Percentiles rank a stretch among this genome's conserved stretches.
phyloP scores from a whole-genome alignment of 1,140 invertebrate genomes.

The Drosophila nebulosa region DNA sequence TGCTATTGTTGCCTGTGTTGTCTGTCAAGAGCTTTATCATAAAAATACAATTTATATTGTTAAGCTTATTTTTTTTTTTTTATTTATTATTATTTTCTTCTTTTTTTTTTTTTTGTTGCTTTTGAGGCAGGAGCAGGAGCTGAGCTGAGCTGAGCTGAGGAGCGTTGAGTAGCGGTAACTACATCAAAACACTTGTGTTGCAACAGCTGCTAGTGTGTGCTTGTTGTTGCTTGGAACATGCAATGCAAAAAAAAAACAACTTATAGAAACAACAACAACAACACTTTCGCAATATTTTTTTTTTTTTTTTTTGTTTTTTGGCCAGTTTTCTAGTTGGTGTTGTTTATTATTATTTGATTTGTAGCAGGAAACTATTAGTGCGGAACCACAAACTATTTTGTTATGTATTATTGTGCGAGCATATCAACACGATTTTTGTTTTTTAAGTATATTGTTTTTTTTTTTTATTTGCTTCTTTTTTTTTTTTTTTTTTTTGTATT shows the following conservation, averaged over 20 bases:
- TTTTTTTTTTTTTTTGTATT: constrained; percentile 19
- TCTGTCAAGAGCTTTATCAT: constrained; percentile 1
- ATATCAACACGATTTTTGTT: neutral
- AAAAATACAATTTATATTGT: constrained; percentile 2
- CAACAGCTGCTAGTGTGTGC: constrained; percentile 10
- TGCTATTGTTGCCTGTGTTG: neutral
- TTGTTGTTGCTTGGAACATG: constrained; percentile 4
- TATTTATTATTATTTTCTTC: no score
- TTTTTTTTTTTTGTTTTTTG: constrained; percentile 7
- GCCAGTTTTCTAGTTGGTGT: constrained; percentile 25
- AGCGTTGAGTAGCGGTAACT: neutral
- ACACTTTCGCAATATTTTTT: constrained; percentile 45
- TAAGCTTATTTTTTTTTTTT: neutral
- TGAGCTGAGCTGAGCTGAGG: neutral
- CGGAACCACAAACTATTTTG: constrained; percentile 35
- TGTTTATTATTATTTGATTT: constrained; percentile 29
- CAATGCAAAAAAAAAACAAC: neutral
- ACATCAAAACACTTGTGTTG: constrained; percentile 23
- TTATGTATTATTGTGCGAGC: neutral
- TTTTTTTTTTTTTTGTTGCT: neutral
- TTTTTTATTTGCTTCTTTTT: no score
- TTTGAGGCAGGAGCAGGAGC: neutral
- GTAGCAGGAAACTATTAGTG: constrained; percentile 59
- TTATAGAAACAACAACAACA: constrained; percentile 25
- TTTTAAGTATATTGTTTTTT: constrained; percentile 2